Base-by-base conservation (phyloP, 2,797 vertebrate genomes). In the Champsocephalus esox region DNA sequence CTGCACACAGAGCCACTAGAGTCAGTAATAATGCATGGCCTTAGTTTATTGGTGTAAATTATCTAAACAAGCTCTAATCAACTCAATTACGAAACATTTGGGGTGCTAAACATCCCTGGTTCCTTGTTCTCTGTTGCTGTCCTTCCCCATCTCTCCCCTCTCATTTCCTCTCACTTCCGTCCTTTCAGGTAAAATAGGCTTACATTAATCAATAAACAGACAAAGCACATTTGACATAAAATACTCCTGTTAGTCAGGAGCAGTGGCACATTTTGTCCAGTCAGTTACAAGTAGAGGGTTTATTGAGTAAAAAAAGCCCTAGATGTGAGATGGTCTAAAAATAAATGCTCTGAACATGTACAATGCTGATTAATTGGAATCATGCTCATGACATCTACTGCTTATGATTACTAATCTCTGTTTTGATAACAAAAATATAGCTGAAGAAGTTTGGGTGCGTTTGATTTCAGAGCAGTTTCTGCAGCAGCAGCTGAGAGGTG, bases 401-500 rank as follows among this genome's bases (percentile, higher is more conserved):
- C 2, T 21, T 7, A 4, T 41, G 19, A 52, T 43, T 1, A 4
- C 43, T 21, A 12, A 34, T 43, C 7, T 56, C 10, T 58, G 10
- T 49, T 52, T 16, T 58, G 45, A 9, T 3, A 1, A 19, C 28
- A 38, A 24, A 24, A 46, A 45, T 43, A 2, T n/a, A 21, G 16
- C 2, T 24, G 8, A 12, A 48, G 19, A 49, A 2, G 54, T 65
- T 3, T 21, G 51, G 21, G 32, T 67, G 76, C 14, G 32, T 79
- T 58, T 49, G 56, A 51, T 64, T 51, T 54, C 48, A 11, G 43
- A 50, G 62, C 73, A 38, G 67, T 24, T 4, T 32, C 43, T 32
- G 62, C 21, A 24, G 63, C 8, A 51, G 81, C 71, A 14, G 70
- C 66, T 69, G 55, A 41, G 57, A 70, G 73, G 41, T 64, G 78